Conservation (phyloP, 1,140 invertebrate genomes). For the Drosophila ananassae region DNA sequence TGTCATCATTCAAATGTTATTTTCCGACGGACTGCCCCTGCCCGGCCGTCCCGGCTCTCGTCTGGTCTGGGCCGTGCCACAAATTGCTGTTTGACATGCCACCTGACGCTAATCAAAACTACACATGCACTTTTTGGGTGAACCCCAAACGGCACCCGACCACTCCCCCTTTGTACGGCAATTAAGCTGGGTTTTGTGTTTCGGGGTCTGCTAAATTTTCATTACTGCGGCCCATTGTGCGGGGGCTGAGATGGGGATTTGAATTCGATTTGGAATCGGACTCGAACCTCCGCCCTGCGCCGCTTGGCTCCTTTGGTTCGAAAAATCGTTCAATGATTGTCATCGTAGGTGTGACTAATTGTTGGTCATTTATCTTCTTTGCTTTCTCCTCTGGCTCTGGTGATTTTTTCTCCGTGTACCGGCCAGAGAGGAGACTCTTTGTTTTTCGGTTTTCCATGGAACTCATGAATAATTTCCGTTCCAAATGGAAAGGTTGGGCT, state of each 20-base stretch:
- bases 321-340: slow-evolving; percentile 76
- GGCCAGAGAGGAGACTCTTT: slow-evolving; percentile 19
- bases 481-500: slow-evolving; percentile 31
- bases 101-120: slow-evolving; percentile 77
- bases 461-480: slow-evolving; percentile 78
- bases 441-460: slow-evolving; percentile 61
- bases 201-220: slow-evolving; percentile 53
- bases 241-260: slow-evolving; percentile 10
- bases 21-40: slow-evolving; percentile 7
- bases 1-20: slow-evolving; percentile 81
- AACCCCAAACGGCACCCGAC: not conserved
- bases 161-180: slow-evolving; percentile 24
- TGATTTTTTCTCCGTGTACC: slow-evolving; percentile 25
- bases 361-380: slow-evolving; percentile 80
- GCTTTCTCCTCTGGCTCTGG: slow-evolving; percentile 41
- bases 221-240: slow-evolving; percentile 68
- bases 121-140: slow-evolving; percentile 44
- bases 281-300: not conserved
- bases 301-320: slow-evolving; percentile 31
- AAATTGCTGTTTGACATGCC: slow-evolving; percentile 81
- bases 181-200: slow-evolving; percentile 52
- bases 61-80: slow-evolving; percentile 23
- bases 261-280: slow-evolving; percentile 43
- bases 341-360: slow-evolving; percentile 83
- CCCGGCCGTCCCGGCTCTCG: not conserved